These are phyloP conservation scores for Abscondita cerata DNA, from an alignment of 2,888 invertebrate genomes.

Conservation along the genomic window DNA sequence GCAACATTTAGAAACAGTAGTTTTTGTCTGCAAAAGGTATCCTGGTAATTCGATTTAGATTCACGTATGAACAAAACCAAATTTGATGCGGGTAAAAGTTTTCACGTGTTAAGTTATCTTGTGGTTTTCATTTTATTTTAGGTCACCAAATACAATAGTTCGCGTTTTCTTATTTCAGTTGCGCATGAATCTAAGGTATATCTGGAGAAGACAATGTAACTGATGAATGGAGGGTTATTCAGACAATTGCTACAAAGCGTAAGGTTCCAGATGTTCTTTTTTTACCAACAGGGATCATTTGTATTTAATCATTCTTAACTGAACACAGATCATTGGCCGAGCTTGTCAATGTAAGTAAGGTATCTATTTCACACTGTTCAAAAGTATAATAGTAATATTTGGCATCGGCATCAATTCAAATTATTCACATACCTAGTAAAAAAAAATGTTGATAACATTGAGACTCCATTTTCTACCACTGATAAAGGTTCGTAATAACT, in stretches of 20 bases:
- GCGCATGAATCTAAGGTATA: constrained; percentile 30
- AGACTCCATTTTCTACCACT: too few relatives aligned
- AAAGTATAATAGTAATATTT: too few relatives aligned
- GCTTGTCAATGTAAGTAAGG: constrained; percentile 44
- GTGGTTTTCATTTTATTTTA: constrained; percentile 12
- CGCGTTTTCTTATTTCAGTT: constrained; percentile 23
- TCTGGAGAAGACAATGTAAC: constrained; percentile 20
- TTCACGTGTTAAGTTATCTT: too few relatives aligned
- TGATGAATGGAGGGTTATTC: constrained; percentile 17
- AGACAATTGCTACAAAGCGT: constrained; percentile 20
- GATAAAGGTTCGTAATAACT: too few relatives aligned
- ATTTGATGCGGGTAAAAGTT: background rate
- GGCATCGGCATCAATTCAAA: too few relatives aligned
- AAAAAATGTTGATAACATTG: too few relatives aligned
- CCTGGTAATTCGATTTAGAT: too few relatives aligned
- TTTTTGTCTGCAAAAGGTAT: background rate
- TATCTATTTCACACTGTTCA: too few relatives aligned
- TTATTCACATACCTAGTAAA: too few relatives aligned
- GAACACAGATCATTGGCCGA: constrained; percentile 38
- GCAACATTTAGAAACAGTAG: background rate
- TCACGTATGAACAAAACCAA: background rate
- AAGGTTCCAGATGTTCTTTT: constrained; percentile 43
- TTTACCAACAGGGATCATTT: constrained; percentile 43
- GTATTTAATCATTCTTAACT: constrained; percentile 44
- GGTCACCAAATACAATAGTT: constrained; percentile 24